Base-by-base conservation (phyloP, 1,140 invertebrate genomes). In the Cydia amplana region DNA sequence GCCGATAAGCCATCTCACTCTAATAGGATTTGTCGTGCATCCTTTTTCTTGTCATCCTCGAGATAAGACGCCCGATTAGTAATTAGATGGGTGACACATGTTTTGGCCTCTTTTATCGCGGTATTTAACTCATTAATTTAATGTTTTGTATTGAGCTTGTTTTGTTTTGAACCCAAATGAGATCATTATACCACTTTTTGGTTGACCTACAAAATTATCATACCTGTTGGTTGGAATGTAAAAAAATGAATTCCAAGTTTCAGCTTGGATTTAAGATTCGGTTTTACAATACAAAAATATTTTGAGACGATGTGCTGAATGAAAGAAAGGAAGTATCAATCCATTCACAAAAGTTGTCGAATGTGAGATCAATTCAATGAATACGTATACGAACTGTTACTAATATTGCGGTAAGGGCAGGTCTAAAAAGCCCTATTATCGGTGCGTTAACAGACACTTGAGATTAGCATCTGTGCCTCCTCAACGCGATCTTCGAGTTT, bases 401-500 rank as follows among this genome's bases (percentile, higher is more conserved):
- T 84, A 84, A 85, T 80, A 75, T 86, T 85, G 88, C 83, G 88
- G 88, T 85, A 78, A 86, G 83, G 83, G 82, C 83, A 85, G 79
- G 82, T 79, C 77, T 87, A 87, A 89, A 90, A 85, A 86, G 85
- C 80, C 74, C 84, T 90, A 92, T 93, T 93, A 91, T 91, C 83
- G 79, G 73, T 80, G 85, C 83, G 90, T 91, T 91, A 91, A 92
- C 89, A 87, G 88, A 91, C 89, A 92, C 91, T 92, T 92, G 91
- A 92, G 91, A 93, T 93, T 91, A 91, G 90, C 91, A 93, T 93
- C 90, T 92, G 91, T 90, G 79, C 82, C 78, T 89, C 82, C 80
- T 89, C 88, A 83, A 78, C 84, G 81, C 74, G 83, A 86, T 88
- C 84, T 84, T 88, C 87, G 78, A 83, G 82, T 85, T 88, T 85